phyloP scores from a whole-genome alignment of 2,797 vertebrate species.

The Macropus fuliginosus region DNA sequence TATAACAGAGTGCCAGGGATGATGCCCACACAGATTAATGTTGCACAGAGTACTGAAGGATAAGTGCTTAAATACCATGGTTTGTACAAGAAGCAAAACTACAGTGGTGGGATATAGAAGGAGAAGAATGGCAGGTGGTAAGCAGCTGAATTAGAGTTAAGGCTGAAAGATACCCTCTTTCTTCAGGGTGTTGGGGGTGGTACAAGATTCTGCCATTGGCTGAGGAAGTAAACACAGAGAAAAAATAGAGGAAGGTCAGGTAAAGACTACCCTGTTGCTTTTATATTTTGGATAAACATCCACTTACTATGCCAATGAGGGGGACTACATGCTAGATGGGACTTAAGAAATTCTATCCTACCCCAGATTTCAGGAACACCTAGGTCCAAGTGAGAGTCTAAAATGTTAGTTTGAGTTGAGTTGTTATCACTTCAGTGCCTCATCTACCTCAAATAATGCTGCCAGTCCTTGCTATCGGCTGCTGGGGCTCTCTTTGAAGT shows the following conservation, averaged over 20 bases:
- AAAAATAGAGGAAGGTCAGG: neutral
- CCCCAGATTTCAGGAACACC: neutral
- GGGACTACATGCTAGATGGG: neutral
- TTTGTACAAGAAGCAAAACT: neutral
- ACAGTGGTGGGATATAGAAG: neutral
- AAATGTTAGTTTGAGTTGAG: neutral
- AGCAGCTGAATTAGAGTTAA: too few species aligned
- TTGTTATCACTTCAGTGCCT: neutral
- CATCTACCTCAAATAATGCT: neutral
- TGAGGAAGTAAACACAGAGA: neutral
- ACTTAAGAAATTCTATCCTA: neutral
- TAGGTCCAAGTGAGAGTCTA: too few species aligned
- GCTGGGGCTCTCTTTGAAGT: neutral
- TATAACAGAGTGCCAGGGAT: neutral
- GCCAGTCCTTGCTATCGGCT: neutral
- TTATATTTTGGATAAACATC: neutral
- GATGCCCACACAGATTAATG: neutral
- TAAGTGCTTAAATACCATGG: neutral
- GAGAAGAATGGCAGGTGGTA: too few species aligned
- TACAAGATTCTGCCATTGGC: neutral
- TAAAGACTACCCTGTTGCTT: neutral
- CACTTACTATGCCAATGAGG: neutral
- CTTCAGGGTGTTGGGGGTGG: too few species aligned
- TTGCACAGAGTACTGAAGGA: neutral
- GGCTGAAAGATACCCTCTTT: too few species aligned